Evolutionary conservation across 2,888 invertebrate species (phyloP).

Genomic region (Habrosyne pyritoides): DNA sequence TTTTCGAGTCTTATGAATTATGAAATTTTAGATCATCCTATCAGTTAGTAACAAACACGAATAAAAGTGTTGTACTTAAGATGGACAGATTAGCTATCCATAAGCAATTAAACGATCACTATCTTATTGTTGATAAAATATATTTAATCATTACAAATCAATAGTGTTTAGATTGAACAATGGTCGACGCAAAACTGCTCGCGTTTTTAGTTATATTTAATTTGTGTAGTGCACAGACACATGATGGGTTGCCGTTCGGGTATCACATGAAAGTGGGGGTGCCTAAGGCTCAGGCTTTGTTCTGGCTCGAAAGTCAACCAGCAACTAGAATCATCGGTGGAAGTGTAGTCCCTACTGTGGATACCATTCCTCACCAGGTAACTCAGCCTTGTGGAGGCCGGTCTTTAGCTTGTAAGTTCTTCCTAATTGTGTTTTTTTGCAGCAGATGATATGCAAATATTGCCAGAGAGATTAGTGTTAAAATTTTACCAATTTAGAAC

Average conservation of each 20-base stretch:
- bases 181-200: conserved; percentile 18
- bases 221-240: conserved; percentile 17
- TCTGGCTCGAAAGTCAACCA: conserved; percentile 27
- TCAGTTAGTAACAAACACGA: too few relatives aligned
- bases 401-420: too few relatives aligned
- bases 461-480: too few relatives aligned
- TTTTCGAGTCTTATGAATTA: too few relatives aligned
- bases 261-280: conserved; percentile 59
- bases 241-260: conserved; percentile 24
- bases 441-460: background rate
- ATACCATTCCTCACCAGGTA: conserved; percentile 58
- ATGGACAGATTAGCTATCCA: background rate
- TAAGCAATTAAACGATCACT: background rate
- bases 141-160: background rate
- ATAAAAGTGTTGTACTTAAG: too few relatives aligned
- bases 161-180: background rate
- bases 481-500: too few relatives aligned
- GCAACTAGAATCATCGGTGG: conserved; percentile 56
- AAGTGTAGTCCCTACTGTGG: conserved; percentile 32
- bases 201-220: conserved; percentile 21
- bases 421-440: conserved; percentile 7
- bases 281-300: conserved; percentile 42
- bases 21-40: too few relatives aligned
- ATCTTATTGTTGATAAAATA: background rate
- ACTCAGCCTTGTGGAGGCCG: too few relatives aligned